Conservation (phyloP, 2,797 vertebrate species). For the Lycodopsis pacificus region DNA sequence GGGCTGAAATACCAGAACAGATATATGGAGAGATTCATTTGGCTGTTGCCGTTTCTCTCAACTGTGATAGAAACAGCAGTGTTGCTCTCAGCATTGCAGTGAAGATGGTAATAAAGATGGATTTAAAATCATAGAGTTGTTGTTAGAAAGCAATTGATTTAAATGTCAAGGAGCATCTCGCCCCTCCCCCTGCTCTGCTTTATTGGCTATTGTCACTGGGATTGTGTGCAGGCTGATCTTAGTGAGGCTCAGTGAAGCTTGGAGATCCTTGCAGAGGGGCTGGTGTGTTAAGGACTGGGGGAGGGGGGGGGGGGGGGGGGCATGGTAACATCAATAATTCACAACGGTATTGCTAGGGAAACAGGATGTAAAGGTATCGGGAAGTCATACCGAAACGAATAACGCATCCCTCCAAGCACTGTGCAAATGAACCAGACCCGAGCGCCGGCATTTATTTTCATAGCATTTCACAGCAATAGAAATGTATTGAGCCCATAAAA, state of each 20-base stretch:
- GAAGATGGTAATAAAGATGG: slow-evolving; percentile 74
- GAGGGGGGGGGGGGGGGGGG: slow-evolving; percentile 62
- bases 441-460: slow-evolving; percentile 63
- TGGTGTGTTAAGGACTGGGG: slow-evolving; percentile 65
- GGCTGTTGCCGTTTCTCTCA: slow-evolving; percentile 22
- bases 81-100: slow-evolving; percentile 43
- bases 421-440: slow-evolving; percentile 69
- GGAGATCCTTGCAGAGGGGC: slow-evolving; percentile 71
- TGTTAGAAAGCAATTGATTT: slow-evolving; percentile 81
- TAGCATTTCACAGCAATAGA: slow-evolving; percentile 57
- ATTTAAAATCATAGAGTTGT: slow-evolving; percentile 76
- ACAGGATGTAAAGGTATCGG: slow-evolving; percentile 79
- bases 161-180: slow-evolving; percentile 78
- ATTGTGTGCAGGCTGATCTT: slow-evolving; percentile 73
- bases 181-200: slow-evolving; percentile 69
- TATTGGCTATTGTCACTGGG: slow-evolving; percentile 81
- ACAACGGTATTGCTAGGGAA: slow-evolving; percentile 80
- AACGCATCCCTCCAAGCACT: slow-evolving; percentile 62
- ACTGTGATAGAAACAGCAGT: slow-evolving; percentile 32
- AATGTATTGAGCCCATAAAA: slow-evolving; percentile 71
- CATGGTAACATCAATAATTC: slow-evolving; percentile 84
- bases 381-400: slow-evolving; percentile 57
- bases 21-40: slow-evolving; percentile 31
- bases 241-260: slow-evolving; percentile 71
- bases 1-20: slow-evolving; percentile 48